Base-by-base conservation (phyloP, 2,888 invertebrate species). In the Rhagophthalmus giganteus region DNA sequence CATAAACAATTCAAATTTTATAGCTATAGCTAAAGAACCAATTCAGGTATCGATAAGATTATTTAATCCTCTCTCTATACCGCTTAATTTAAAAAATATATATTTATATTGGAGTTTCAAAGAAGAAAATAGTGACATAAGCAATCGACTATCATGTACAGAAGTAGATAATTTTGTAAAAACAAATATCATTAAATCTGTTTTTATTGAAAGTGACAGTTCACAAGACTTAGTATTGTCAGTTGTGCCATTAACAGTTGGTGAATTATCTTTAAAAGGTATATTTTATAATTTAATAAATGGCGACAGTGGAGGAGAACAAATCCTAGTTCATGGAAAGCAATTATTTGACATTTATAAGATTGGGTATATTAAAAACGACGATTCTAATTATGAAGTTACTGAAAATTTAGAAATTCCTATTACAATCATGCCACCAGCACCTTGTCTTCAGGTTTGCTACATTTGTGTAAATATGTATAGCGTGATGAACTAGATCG, bases 381-480 rank as follows among this genome's bases (percentile, higher is more conserved):
- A 79, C 54, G 78, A 79, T 48, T 80, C 79, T 50, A 74, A 75
- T 20, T 35, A 26, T 7, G 52, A 49, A 6, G 11, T 27, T 10
- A 54, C 38, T 30, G 16, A 46, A 12, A 60, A 63, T 34, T 82
- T 84, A 59, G 79, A 89, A 56, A 78, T 95, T 40, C 81, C 85
- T 58, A 84, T 94, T 45, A 82, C 81, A 55, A 81, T 95, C 38
- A 83, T 88, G 32, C 86, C 89, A 8, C 82, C 86, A 58, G 86
- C 92, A 54, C 93, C 95, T 0, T 86, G 88, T 65, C 77, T 95
- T 65, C 87, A 90, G 81, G 90, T 88, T 74, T 68, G 53, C 51
- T 35, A 27, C 39, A 27, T 27, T 27, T 27, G 4, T 27, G 25
- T 25, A 25, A 10, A 27, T 9, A 27, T 35, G 16, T 24, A n/a